These are phyloP conservation scores for Muscidifurax raptorellus DNA, from an alignment of 1,140 invertebrate genomes.

Conservation along the genomic window DNA sequence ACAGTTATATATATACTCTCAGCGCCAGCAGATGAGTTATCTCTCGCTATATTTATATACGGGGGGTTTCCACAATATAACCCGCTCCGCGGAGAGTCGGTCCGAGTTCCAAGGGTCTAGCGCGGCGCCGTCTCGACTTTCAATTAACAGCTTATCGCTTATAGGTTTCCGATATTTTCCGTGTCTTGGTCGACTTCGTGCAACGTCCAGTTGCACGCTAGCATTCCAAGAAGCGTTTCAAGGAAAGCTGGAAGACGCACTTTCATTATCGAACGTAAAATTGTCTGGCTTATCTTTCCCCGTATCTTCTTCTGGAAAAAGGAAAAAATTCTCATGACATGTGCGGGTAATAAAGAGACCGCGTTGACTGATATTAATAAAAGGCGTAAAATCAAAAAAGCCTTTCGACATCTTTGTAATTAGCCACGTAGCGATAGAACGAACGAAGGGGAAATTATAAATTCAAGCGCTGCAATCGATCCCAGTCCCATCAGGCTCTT, in stretches of 20 bases:
- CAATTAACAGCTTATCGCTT: constrained; percentile 74
- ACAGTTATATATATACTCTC: not conserved
- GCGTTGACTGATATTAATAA: no score
- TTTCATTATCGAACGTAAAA: constrained; percentile 10
- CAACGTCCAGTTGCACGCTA: not conserved
- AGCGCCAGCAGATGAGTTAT: constrained; percentile 32
- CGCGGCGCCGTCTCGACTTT: constrained; percentile 67
- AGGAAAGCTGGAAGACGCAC: constrained; percentile 2
- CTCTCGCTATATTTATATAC: constrained; percentile 37
- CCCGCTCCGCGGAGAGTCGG: constrained; percentile 53
- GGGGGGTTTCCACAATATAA: constrained; percentile 52
- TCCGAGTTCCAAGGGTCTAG: constrained; percentile 57
- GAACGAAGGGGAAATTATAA: not conserved
- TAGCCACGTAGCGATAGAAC: no score
- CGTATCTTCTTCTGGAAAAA: not conserved
- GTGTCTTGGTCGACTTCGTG: not conserved
- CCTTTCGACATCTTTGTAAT: no score
- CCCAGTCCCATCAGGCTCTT: not conserved
- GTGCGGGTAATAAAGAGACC: no score
- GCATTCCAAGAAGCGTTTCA: constrained; percentile 17
- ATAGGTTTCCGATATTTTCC: constrained; percentile 73
- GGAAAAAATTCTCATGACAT: no score
- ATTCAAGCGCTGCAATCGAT: not conserved
- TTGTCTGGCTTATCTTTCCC: not conserved
- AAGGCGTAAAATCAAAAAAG: no score